Evolutionary conservation across 2,113 vertebrate genomes (phyloP).

Genomic region (Marcusenius ussheri): DNA sequence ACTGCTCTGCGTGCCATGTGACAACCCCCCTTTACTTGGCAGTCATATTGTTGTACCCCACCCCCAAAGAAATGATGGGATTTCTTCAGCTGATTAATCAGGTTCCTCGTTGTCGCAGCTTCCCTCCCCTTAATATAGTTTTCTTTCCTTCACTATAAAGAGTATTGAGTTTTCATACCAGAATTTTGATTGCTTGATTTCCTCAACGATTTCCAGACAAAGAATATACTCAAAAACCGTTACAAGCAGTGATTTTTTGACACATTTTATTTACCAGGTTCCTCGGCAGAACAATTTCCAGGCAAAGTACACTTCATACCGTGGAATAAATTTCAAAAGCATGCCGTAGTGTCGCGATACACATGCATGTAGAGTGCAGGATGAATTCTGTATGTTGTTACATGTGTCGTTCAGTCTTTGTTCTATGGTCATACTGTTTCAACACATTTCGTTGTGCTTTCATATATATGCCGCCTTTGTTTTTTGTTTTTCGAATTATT

Average conservation of each 20-base stretch:
- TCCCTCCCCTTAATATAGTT: not conserved
- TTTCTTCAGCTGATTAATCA: slow-evolving; percentile 62
- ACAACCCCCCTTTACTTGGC: slow-evolving; percentile 31
- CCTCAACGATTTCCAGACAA: not conserved
- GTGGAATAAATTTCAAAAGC: not conserved
- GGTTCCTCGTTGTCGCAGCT: slow-evolving; percentile 45
- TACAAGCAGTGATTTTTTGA: not conserved
- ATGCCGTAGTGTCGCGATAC: not conserved
- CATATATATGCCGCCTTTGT: not conserved
- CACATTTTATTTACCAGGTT: not conserved
- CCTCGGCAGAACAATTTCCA: not conserved
- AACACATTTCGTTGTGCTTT: not conserved
- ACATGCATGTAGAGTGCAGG: not conserved
- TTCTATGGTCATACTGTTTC: not conserved
- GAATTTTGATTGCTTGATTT: not conserved
- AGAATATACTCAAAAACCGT: not conserved
- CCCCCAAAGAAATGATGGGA: slow-evolving; percentile 58
- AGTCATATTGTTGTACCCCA: slow-evolving; percentile 53
- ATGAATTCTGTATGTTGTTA: not conserved
- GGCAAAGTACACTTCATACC: not conserved
- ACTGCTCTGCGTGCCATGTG: slow-evolving; percentile 31
- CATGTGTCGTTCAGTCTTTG: not conserved
- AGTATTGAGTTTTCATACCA: not conserved
- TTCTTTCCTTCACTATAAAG: not conserved
- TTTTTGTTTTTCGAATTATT: not conserved